Evolutionary conservation across 1,140 invertebrate genomes (phyloP), one percentile per base, ranked within the genome.

Genomic region (Leptopilina clavipes): DNA sequence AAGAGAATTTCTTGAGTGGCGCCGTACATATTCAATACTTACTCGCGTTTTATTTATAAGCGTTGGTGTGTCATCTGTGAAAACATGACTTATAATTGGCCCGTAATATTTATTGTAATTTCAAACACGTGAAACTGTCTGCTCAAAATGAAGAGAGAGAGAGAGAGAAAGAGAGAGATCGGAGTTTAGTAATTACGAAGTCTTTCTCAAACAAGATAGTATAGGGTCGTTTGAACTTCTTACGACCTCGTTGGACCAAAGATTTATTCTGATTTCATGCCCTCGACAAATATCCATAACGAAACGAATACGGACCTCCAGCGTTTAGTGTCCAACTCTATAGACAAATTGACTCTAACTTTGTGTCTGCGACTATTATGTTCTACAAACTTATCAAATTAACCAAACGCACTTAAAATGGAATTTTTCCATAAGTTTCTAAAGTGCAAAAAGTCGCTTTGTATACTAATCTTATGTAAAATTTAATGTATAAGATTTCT

Each of bases 81-180:
- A 87, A 87, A 86, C 86, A 87, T 79, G 76, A 72, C 75, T 75
- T 79, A 56, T 82, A 84, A 86, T 86, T 82, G 78, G 82, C 78
- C 72, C 72, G 52, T 70, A 70, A 83, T 86, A 84, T 87, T 87
- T 86, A 87, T 86, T 85, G 83, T 84, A 82, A 86, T 86, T 81
- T 81, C 78, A 84, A 87, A 86, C 85, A 86, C 83, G 82, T 86
- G 86, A 84, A 74, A 70, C 45, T 75, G 59, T 72, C 59, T 65
- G 3, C 25, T 65, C 25, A n/a, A 22, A n/a, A n/a, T 1, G 59
- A 31, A 52, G 18, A 14, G 56, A 25, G 56, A 25, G 56, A 6
- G 19, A 65, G 10, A 65, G 56, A 65, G 19, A 56, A 0, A 31
- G 25, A 31, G 25, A 31, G 25, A 31, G 6, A 10, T 54, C 52